Base-by-base conservation (phyloP, 2,797 vertebrate species). In the Melanotaenia maccullochi region DNA sequence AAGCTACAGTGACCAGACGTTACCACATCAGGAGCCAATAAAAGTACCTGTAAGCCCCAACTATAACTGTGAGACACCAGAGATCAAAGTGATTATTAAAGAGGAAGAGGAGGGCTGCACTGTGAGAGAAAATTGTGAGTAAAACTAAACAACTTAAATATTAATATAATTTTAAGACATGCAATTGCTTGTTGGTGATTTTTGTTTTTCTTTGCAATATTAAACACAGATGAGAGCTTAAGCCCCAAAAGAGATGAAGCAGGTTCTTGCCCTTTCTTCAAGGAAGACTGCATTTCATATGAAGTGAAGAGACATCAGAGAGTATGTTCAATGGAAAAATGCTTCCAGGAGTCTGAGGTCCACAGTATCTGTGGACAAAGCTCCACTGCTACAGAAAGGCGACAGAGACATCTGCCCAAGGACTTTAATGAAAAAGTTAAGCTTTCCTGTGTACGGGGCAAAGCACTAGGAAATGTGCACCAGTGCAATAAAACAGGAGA, bases 71-170 rank as follows among this genome's bases (percentile, higher is more conserved):
- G 71, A 90, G 40, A 81, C 74, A 8, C 77, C 88, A 66, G 85
- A 87, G 13, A 87, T 90, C 65, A 71, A 38, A 54, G 85, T 87
- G 1, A 81, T 88, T 75, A 88, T 88, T 58, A 86, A 90, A 86
- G 90, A 89, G 62, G 88, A 91, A 51, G 90, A 91, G 54, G 89
- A 90, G n/a, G 72, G 76, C 70, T 90, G 87, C 84, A 87, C 78
- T 76, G 85, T 83, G 77, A 89, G 72, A 86, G 87, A 88, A 65
- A 84, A 85, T 66, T 16, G 90, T 90, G 87, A 90, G 88, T 88
- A 68, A 56, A 44, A 44, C 22, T 9, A 24, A 73, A 66, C 35
- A 12, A 52, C 28, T 71, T 65, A 54, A 80, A 66, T 68, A 71
- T 60, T 32, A 20, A 20, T 65, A 56, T 76, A 18, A 32, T 4